Conservation (phyloP, 2,113 vertebrate species). For the Tychaedon coryphoeus region DNA sequence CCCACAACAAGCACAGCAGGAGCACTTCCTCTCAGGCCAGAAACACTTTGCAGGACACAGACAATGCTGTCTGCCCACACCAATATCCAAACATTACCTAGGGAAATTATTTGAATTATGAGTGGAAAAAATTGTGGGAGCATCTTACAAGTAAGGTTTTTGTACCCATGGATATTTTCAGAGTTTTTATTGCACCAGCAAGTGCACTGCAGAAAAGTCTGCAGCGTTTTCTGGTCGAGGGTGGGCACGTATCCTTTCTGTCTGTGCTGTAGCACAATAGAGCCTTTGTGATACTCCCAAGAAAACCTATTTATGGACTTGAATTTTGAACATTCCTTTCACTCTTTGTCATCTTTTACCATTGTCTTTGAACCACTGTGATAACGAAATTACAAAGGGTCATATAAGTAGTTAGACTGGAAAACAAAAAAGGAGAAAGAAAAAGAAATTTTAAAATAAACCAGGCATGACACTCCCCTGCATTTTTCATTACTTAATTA, state of each 20-base stretch:
- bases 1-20: neutral
- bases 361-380: neutral
- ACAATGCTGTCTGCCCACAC: neutral
- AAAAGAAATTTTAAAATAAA: neutral
- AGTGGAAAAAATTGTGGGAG: neutral
- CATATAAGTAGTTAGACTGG: neutral
- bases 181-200: neutral
- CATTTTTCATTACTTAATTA: conserved; percentile 10
- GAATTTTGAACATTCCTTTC: conserved; percentile 40
- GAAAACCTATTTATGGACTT: conserved; percentile 1
- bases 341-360: conserved; percentile 5
- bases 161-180: neutral
- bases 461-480: neutral
- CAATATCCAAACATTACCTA: neutral
- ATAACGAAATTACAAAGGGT: neutral
- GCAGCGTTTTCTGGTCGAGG: neutral
- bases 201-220: neutral
- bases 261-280: neutral
- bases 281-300: neutral
- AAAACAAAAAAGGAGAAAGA: neutral
- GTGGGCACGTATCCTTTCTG: neutral
- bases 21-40: neutral
- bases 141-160: neutral
- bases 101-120: neutral
- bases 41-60: neutral